These are phyloP conservation scores for Botia almorhae DNA, from an alignment of 2,797 vertebrate species.

Conservation along the genomic window DNA sequence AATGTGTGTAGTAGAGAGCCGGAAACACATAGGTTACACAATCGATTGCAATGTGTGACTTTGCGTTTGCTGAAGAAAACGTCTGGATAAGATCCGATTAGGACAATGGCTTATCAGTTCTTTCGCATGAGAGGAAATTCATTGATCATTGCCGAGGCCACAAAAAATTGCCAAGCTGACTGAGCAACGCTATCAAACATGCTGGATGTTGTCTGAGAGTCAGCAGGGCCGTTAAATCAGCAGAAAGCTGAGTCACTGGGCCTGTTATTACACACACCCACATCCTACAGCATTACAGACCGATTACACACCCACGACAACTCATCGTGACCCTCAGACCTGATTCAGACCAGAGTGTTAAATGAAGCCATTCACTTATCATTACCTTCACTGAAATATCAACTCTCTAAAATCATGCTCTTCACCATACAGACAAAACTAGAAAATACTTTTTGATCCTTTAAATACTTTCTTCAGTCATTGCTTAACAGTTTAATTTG, in stretches of 20 bases:
- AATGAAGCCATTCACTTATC: not conserved
- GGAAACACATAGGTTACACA: not conserved
- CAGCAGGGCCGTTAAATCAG: not conserved
- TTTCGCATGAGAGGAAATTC: not conserved
- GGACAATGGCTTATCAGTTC: not conserved
- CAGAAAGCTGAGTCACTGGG: not conserved
- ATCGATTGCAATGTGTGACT: not conserved
- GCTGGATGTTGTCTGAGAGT: not conserved
- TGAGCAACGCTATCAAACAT: not conserved
- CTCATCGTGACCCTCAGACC: not conserved
- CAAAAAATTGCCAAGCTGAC: not conserved
- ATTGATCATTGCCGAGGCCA: not conserved
- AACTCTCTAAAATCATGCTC: not conserved
- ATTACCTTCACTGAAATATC: not conserved
- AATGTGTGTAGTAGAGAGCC: too few relatives aligned
- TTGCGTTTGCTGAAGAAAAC: not conserved
- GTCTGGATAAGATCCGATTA: not conserved
- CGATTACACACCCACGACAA: not conserved
- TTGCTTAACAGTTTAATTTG: too few relatives aligned
- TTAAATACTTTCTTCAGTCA: not conserved
- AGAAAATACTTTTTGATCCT: not conserved
- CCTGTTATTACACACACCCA: not conserved
- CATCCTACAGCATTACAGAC: not conserved
- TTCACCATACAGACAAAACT: not conserved
- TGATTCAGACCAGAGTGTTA: not conserved